Percentiles rank a stretch among this genome's conserved stretches.
Evolutionary conservation across 2,113 vertebrate genomes (phyloP).

Genomic region (Vulpes vulpes): DNA sequence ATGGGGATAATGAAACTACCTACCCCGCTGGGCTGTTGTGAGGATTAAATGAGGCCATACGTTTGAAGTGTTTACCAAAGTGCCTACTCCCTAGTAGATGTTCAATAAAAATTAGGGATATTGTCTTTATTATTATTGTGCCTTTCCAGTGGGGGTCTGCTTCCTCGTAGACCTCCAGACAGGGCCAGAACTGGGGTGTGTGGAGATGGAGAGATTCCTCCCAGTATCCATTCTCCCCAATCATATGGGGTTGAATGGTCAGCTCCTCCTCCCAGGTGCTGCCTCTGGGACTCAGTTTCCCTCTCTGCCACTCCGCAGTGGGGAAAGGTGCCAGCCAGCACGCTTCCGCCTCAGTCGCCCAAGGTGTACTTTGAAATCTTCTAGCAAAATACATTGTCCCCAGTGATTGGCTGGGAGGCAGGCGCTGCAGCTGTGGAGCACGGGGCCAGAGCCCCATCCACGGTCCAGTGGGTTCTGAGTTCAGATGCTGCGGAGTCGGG

Average conservation of each 20-base stretch:
- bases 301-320: constrained; percentile 74
- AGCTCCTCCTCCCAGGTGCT: constrained; percentile 53
- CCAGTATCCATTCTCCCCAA: neutral
- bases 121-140: neutral
- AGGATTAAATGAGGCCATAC: neutral
- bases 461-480: constrained; percentile 64
- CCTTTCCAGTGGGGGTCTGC: neutral
- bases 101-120: neutral
- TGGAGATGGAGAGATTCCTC: neutral
- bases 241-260: neutral
- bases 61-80: neutral
- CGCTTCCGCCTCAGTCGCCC: constrained; percentile 15
- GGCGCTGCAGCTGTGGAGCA: neutral
- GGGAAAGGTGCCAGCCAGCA: constrained; percentile 80
- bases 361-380: constrained; percentile 67
- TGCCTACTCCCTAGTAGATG: neutral
- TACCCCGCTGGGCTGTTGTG: neutral
- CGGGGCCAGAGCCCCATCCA: neutral
- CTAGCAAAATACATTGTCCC: constrained; percentile 44
- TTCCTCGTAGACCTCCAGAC: neutral
- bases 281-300: constrained; percentile 79
- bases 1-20: neutral
- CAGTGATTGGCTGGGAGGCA: constrained; percentile 76
- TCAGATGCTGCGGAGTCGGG: constrained; percentile 58
- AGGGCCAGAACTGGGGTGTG: neutral